phyloP scores from a whole-genome alignment of 2,888 invertebrate genomes.

The Holacanthella duospinosa region DNA sequence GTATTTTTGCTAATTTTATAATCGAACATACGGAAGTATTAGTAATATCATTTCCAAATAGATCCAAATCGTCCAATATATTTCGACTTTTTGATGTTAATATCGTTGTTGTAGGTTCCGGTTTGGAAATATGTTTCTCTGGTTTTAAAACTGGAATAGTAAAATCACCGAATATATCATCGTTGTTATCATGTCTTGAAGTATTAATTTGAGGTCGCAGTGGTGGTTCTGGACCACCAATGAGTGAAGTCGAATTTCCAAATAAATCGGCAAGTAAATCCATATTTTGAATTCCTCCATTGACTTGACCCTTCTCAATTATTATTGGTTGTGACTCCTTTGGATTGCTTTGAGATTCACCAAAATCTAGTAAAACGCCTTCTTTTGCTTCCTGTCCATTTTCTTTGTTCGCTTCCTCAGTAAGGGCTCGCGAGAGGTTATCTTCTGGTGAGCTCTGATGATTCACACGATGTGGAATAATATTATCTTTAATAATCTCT shows the following conservation, averaged over 20 bases:
- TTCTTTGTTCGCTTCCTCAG: neutral
- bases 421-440: neutral
- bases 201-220: neutral
- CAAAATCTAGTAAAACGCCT: neutral
- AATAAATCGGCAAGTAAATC: conserved; percentile 31
- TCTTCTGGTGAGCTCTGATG: neutral
- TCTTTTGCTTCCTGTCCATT: neutral
- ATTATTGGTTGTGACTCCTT: neutral
- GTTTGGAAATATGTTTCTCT: neutral
- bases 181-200: neutral
- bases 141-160: neutral
- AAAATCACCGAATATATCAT: conserved; percentile 6
- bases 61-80: neutral
- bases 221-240: neutral
- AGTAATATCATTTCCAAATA: neutral
- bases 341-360: neutral
- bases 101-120: neutral
- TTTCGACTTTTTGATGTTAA: neutral
- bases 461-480: neutral
- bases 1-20: too few relatives aligned
- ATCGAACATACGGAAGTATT: too few relatives aligned
- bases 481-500: neutral
- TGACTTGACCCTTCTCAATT: neutral
- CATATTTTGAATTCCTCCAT: neutral
- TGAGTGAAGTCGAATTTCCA: conserved; percentile 9